Percentiles rank a stretch among this genome's conserved stretches.
phyloP scores from a whole-genome alignment of 2,888 invertebrate species.

The Fragum whitleyi region DNA sequence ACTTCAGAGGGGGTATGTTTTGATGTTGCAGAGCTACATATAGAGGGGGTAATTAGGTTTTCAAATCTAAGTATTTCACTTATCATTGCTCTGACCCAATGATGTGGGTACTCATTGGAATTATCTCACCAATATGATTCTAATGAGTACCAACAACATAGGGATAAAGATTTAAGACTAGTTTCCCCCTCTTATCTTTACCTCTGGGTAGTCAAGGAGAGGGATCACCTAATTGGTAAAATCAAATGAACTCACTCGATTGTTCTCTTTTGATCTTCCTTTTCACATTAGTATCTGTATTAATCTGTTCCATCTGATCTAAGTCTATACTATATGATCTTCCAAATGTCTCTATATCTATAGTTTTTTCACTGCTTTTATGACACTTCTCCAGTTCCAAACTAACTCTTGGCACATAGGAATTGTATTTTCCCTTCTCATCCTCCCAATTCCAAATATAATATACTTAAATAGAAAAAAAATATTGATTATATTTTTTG shows the following conservation, averaged over 20 bases:
- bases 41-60: too few relatives aligned
- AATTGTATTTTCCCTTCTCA: constrained; percentile 75
- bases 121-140: too few relatives aligned
- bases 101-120: too few relatives aligned
- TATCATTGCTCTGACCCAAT: too few relatives aligned
- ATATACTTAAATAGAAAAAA: constrained; percentile 68
- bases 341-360: constrained; percentile 61
- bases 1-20: too few relatives aligned
- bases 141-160: too few relatives aligned
- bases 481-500: neutral
- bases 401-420: constrained; percentile 68
- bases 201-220: too few relatives aligned
- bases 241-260: constrained; percentile 71
- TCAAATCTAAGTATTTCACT: too few relatives aligned
- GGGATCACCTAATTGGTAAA: too few relatives aligned
- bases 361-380: constrained; percentile 41
- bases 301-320: constrained; percentile 76
- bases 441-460: constrained; percentile 82
- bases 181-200: too few relatives aligned
- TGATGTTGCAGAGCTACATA: too few relatives aligned
- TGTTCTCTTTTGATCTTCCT: constrained; percentile 72
- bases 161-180: too few relatives aligned
- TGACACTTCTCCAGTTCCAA: constrained; percentile 72
- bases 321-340: constrained; percentile 76
- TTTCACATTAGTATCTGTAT: constrained; percentile 73